phyloP scores from a whole-genome alignment of 2,888 invertebrate species.

The Calameuta idolon region DNA sequence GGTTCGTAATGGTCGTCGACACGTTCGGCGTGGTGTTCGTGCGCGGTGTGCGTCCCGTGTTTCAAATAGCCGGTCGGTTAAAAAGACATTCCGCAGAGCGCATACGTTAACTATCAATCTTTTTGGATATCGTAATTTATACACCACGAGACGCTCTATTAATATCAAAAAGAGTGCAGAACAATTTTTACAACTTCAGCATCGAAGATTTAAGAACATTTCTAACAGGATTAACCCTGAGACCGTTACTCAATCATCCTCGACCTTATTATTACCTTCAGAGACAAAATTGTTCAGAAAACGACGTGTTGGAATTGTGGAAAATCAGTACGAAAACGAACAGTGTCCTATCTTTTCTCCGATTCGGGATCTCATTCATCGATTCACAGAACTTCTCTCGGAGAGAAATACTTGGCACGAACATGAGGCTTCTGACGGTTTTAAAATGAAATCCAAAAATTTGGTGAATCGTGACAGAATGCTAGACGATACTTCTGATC shows the following conservation, averaged over 20 bases:
- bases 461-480: constrained; percentile 13
- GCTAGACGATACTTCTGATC: constrained; percentile 27
- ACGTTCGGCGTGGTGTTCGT: constrained; percentile 19
- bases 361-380: constrained; percentile 11
- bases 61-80: constrained; percentile 27
- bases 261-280: constrained; percentile 2
- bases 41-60: constrained; percentile 30
- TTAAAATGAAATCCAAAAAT: constrained; percentile 43
- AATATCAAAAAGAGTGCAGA: background rate
- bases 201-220: background rate
- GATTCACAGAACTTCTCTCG: constrained; percentile 17
- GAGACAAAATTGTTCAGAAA: constrained; percentile 24
- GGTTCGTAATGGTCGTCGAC: background rate
- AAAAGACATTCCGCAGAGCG: background rate
- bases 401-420: constrained; percentile 6
- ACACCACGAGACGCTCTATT: background rate
- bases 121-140: background rate
- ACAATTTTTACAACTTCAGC: background rate
- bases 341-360: constrained; percentile 11
- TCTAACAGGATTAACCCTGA: background rate
- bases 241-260: background rate
- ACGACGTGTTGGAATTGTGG: constrained; percentile 39
- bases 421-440: constrained; percentile 17
- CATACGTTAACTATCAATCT: background rate
- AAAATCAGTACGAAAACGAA: constrained; percentile 32